Evolutionary conservation across 35 echinoderm and acorn worm genomes (phyloP).

Genomic region (Ptychodera flava): DNA sequence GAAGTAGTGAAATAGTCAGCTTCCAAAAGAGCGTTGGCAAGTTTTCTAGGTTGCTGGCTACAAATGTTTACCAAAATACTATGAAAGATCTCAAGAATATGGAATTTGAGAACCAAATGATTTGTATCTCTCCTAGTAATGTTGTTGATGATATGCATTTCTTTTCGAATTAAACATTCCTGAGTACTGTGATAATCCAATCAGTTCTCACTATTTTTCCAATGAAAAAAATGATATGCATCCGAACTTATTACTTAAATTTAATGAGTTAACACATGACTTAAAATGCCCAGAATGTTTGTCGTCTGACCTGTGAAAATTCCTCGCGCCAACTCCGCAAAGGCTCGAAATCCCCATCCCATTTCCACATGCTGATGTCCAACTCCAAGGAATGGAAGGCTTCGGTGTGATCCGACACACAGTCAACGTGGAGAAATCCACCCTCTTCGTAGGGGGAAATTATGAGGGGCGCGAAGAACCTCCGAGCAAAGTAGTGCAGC

Average conservation of each 20-base stretch:
- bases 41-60: too few species aligned
- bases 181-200: too few species aligned
- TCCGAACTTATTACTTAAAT: too few species aligned
- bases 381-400: conserved; percentile 25
- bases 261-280: too few species aligned
- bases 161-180: too few species aligned
- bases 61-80: neutral
- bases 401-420: conserved; percentile 44
- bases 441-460: conserved; percentile 52
- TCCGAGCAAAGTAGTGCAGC: conserved; percentile 91
- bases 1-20: neutral
- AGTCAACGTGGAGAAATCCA: conserved; percentile 53
- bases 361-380: conserved; percentile 43
- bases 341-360: conserved; percentile 26
- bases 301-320: too few species aligned
- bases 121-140: too few species aligned
- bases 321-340: conserved; percentile 3
- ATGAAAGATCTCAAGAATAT: neutral
- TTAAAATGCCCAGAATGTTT: too few species aligned
- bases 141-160: too few species aligned
- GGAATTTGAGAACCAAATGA: neutral
- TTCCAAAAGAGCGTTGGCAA: neutral
- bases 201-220: too few species aligned
- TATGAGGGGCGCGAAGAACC: conserved; percentile 79
- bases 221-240: too few species aligned